Conservation (phyloP, 2,888 invertebrate genomes). For the Oscheius sp. region DNA sequence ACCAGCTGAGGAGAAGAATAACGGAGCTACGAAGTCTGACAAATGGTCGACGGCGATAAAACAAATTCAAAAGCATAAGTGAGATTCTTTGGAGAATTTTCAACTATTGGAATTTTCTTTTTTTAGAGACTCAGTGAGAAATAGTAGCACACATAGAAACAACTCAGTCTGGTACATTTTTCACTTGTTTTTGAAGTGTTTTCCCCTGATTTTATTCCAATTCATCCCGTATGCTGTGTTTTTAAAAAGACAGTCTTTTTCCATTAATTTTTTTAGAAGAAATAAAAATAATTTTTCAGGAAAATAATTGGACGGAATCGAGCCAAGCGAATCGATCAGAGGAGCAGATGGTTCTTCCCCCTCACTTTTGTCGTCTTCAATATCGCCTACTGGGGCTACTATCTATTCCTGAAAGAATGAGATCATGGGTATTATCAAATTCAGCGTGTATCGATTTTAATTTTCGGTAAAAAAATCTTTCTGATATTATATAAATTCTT, state of each 20-base stretch:
- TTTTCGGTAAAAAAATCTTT: background rate
- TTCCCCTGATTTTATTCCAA: background rate
- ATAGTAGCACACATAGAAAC: constrained; percentile 2
- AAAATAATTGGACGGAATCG: constrained; percentile 64
- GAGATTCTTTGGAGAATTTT: constrained; percentile 24
- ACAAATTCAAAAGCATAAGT: constrained; percentile 68
- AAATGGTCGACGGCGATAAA: constrained; percentile 61
- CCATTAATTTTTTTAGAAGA: background rate
- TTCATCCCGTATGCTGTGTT: background rate
- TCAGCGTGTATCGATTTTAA: too few relatives aligned
- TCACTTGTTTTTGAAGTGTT: background rate
- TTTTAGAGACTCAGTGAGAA: constrained; percentile 7
- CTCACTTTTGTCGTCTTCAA: constrained; percentile 68
- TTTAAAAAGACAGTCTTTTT: background rate
- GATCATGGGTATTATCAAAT: too few relatives aligned
- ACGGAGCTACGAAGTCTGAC: constrained; percentile 27
- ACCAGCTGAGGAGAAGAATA: constrained; percentile 6
- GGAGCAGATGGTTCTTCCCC: constrained; percentile 68
- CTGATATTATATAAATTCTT: background rate
- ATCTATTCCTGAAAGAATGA: constrained; percentile 54
- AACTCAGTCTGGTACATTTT: constrained; percentile 3
- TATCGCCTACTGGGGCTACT: constrained; percentile 68
- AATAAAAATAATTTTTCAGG: constrained; percentile 42
- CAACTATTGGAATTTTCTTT: background rate
- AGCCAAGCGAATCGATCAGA: constrained; percentile 68